Conservation (phyloP, 2,888 invertebrate species). For the Xylota segnis region DNA sequence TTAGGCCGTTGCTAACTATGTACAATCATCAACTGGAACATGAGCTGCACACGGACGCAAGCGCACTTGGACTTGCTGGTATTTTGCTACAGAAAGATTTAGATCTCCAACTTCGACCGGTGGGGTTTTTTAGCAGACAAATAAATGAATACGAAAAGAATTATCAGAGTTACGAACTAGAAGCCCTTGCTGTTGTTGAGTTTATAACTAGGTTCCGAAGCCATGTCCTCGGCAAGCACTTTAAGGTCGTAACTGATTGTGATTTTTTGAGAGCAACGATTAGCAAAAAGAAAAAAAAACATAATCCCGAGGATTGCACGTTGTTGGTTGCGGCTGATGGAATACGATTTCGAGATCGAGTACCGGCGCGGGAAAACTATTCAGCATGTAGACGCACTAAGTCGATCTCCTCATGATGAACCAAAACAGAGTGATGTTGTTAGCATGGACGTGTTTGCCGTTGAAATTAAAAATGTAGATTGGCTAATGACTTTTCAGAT, state of each 20-base stretch:
- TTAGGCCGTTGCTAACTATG: background rate
- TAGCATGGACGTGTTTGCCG: constrained; percentile 4
- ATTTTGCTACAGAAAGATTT: too few species aligned
- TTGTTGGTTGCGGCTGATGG: too few species aligned
- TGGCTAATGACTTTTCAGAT: constrained; percentile 4
- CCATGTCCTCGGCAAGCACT: background rate
- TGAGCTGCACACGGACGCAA: constrained; percentile 1
- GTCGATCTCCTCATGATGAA: background rate
- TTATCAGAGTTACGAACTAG: too few species aligned
- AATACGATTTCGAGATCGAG: too few species aligned
- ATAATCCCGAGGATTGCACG: too few species aligned
- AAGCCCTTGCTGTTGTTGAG: too few species aligned
- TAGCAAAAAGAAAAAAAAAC: constrained; percentile 7
- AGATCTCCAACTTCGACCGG: too few species aligned
- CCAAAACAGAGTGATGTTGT: constrained; percentile 1
- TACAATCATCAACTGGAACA: constrained; percentile 9
- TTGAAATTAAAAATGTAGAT: constrained; percentile 8
- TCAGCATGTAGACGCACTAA: constrained; percentile 3
- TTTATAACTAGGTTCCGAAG: too few species aligned
- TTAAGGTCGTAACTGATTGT: background rate
- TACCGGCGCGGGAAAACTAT: constrained; percentile 3
- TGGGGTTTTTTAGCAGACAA: background rate
- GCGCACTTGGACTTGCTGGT: background rate
- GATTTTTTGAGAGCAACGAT: background rate
- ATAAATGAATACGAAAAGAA: too few species aligned